These are phyloP conservation scores for Cerastis rubricosa DNA, from an alignment of 2,888 invertebrate genomes.

Conservation along the genomic window DNA sequence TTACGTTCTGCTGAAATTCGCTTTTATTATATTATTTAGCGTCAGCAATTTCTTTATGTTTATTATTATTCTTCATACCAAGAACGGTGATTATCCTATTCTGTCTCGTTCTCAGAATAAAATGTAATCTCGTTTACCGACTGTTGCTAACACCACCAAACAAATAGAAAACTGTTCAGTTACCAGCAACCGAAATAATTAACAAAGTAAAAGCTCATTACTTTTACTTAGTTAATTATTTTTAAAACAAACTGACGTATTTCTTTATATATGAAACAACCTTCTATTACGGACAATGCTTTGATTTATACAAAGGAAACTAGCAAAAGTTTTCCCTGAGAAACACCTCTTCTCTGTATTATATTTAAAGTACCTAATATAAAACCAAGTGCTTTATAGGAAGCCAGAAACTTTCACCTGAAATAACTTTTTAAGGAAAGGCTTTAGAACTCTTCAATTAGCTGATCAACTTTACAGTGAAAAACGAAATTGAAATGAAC, in stretches of 20 bases:
- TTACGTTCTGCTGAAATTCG: not conserved
- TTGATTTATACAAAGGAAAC: not conserved
- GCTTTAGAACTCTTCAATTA: not conserved
- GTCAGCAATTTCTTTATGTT: conserved; percentile 5
- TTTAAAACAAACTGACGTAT: conserved; percentile 1
- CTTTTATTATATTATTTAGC: not conserved
- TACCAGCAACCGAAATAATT: not conserved
- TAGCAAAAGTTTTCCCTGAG: not conserved
- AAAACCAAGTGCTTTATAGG: not conserved
- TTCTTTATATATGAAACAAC: not conserved
- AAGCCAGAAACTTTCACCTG: not conserved
- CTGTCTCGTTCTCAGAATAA: conserved; percentile 1
- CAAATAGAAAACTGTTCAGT: conserved; percentile 5
- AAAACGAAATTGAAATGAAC: not conserved
- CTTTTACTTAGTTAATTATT: conserved; percentile 11
- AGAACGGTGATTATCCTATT: not conserved
- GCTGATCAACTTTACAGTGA: not conserved
- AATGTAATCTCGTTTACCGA: not conserved
- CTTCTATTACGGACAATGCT: not conserved
- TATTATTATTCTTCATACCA: not conserved
- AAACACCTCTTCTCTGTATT: not conserved
- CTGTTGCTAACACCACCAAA: not conserved
- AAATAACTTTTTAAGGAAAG: not conserved
- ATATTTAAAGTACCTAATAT: not conserved
- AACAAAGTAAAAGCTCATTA: too few species aligned